A percentile compares a stretch with the other conserved stretches of the same genome.
These are phyloP conservation scores for Gavialis gangeticus DNA, from an alignment of 2,113 vertebrate species.

Conservation along the genomic window DNA sequence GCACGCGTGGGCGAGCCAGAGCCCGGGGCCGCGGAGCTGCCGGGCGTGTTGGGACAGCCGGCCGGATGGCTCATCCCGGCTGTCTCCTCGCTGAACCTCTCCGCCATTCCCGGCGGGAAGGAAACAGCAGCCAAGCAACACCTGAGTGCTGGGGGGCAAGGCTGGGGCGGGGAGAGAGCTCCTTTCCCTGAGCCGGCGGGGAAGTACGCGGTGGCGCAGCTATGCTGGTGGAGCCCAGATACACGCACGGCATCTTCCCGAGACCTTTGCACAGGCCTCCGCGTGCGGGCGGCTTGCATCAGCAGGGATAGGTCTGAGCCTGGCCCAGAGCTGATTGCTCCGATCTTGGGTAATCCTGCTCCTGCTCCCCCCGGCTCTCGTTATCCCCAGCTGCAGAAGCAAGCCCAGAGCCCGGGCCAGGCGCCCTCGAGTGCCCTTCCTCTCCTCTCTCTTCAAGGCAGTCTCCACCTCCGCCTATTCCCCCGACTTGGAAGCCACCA, in stretches of 20 bases:
- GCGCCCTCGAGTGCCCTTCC: too few relatives aligned
- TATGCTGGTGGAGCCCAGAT: background rate
- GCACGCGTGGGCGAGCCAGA: background rate
- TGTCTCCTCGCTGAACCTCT: background rate
- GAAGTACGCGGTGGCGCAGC: background rate
- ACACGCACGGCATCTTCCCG: background rate
- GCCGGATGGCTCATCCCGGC: accelerated
- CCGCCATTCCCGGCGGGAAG: accelerated
- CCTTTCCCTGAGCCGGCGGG: accelerated
- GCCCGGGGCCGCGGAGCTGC: background rate
- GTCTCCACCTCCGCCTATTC: too few relatives aligned
- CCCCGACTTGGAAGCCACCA: too few relatives aligned
- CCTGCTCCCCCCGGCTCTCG: too few relatives aligned
- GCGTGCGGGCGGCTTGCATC: background rate
- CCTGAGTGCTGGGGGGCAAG: background rate
- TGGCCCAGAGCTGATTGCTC: background rate
- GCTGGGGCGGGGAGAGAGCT: background rate
- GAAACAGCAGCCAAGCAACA: accelerated
- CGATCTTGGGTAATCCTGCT: background rate
- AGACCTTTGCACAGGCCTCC: background rate
- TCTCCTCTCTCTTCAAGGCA: too few relatives aligned
- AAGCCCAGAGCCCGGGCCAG: too few relatives aligned
- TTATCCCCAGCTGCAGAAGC: background rate
- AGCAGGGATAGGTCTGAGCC: background rate
- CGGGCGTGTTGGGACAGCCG: background rate